Evolutionary conservation across 2,888 invertebrate genomes (phyloP).

Genomic region (Ptycholaimellus sp.): DNA sequence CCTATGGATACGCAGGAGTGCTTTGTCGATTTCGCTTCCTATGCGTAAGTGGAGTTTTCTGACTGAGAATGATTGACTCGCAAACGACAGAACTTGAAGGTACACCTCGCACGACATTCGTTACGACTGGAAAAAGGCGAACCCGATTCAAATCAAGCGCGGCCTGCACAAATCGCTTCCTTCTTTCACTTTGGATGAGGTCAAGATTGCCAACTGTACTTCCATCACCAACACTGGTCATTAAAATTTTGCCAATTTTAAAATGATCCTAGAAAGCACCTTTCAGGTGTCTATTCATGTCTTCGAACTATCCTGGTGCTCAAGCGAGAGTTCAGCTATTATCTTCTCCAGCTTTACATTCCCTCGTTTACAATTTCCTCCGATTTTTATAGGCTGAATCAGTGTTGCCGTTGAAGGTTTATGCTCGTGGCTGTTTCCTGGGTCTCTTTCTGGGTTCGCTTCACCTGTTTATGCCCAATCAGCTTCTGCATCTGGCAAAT

Average conservation of each 20-base stretch:
- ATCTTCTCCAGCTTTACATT: constrained; percentile 93
- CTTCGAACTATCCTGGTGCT: constrained; percentile 77
- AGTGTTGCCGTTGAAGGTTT: too few relatives aligned
- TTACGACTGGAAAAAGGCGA: constrained; percentile 61
- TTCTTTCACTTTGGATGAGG: constrained; percentile 70
- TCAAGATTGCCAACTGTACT: constrained; percentile 73
- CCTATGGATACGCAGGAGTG: constrained; percentile 79
- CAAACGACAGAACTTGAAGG: too few relatives aligned
- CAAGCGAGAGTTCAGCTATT: constrained; percentile 92
- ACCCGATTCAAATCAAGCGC: constrained; percentile 59
- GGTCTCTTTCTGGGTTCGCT: constrained; percentile 41
- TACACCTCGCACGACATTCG: constrained; percentile 84
- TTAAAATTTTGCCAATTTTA: neutral
- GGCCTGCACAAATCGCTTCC: constrained; percentile 40
- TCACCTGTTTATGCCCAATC: constrained; percentile 1
- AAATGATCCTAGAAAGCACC: constrained; percentile 4
- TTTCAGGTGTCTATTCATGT: constrained; percentile 75
- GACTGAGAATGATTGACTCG: too few relatives aligned
- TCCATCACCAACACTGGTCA: constrained; percentile 75
- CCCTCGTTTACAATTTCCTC: too few relatives aligned
- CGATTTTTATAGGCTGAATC: too few relatives aligned
- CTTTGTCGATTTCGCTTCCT: constrained; percentile 69
- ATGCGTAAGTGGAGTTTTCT: too few relatives aligned
- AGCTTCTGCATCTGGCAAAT: neutral
- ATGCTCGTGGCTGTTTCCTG: constrained; percentile 45